phyloP scores from a whole-genome alignment of 1,140 invertebrate species.

The honey bee (Apis mellifera) region DNA sequence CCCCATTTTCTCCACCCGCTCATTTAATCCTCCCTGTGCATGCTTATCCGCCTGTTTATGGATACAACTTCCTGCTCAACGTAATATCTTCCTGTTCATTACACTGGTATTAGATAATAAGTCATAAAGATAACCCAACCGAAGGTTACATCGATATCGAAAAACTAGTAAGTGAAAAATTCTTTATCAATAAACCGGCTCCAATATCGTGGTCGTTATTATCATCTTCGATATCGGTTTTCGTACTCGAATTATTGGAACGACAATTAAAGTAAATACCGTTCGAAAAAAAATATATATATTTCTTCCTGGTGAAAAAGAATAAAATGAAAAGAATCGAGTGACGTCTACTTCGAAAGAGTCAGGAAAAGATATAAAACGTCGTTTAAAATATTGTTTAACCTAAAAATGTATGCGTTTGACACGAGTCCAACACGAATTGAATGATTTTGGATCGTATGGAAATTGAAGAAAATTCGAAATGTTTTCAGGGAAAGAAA shows the following conservation, averaged over 20 bases:
- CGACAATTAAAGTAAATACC: conserved; percentile 40
- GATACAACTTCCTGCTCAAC: neutral
- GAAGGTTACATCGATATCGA: neutral
- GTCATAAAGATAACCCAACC: conserved; percentile 12
- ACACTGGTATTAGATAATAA: conserved; percentile 10
- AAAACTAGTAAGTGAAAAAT: conserved; percentile 32
- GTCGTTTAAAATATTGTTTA: no score
- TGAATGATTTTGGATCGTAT: neutral
- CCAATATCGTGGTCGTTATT: conserved; percentile 44
- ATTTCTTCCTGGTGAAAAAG: neutral
- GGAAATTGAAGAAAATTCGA: conserved; percentile 8
- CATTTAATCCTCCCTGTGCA: neutral
- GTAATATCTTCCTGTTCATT: neutral
- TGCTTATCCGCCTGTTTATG: neutral
- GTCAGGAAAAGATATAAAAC: no score
- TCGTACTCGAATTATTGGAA: conserved; percentile 27
- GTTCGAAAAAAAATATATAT: no score
- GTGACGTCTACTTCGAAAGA: neutral
- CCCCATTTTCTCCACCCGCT: neutral
- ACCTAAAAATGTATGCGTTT: no score
- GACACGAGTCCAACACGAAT: neutral
- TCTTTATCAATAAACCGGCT: conserved; percentile 12
- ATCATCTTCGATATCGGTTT: conserved; percentile 10
- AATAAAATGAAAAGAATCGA: fast-evolving
- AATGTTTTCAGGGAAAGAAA: neutral